Base-by-base conservation (phyloP, 2,113 vertebrate species). In the Xenus cinereus region DNA sequence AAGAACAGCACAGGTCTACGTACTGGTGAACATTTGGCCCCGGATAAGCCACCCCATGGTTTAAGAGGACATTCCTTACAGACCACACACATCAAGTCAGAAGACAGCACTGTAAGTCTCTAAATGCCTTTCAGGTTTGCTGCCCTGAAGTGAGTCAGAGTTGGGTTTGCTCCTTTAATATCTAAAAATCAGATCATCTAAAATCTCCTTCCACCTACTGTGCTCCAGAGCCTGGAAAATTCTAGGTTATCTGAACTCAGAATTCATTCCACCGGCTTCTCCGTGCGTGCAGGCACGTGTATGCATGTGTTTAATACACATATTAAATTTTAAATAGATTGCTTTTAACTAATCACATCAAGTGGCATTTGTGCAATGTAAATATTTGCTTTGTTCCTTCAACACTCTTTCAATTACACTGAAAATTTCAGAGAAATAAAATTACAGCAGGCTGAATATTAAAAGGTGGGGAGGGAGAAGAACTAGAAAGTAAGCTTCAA, bases 381-480 rank as follows among this genome's bases (percentile, higher is more conserved):
- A 97, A 97, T 95, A 97, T 95, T 95, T 96, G 85, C 92, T 95
- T 94, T 97, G 94, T 96, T 96, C 94, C 93, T 97, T 59, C 77
- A 83, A 84, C 74, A 57, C 43, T 80, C 91, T 74, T 92, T 95
- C 96, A 95, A 91, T 96, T 97, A 97, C 88, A 33, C 50, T 33
- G 68, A 85, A 90, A 89, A 39, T 86, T 64, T 86, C 87, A 85
- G 56, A 59, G 62, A 95, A 96, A 93, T 90, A 46, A 81, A 90
- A 93, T 96, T 93, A 91, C 54, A 84, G 84, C 68, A 84, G 73
- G 75, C 51, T 32, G 3, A 85, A 53, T 84, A 94, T 91, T 96
- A 94, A 95, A 93, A 82, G n/a, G 39, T 78, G 33, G 50, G 45
- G 73, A 87, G 64, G 75, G 60, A 54, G 45, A 87, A 72, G 43